Conservation (phyloP, 2,113 vertebrate species). For the Nestor notabilis region DNA sequence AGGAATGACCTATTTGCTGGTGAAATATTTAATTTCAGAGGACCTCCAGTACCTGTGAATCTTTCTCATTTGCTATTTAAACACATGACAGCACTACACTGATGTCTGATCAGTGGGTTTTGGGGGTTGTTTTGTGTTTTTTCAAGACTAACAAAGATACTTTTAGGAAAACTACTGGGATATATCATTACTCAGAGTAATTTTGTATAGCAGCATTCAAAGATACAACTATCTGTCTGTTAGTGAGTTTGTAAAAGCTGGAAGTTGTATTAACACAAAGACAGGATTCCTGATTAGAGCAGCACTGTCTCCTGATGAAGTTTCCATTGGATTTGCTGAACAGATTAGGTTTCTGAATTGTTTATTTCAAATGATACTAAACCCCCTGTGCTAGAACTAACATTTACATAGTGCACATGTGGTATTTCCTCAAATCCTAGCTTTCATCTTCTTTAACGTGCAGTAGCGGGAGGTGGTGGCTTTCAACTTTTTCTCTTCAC, state of each 20-base stretch:
- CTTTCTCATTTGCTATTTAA: background rate
- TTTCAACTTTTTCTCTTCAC: background rate
- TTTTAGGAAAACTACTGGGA: background rate
- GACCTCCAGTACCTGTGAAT: background rate
- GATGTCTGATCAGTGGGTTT: background rate
- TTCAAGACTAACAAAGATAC: background rate
- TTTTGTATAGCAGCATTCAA: background rate
- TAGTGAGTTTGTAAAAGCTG: background rate
- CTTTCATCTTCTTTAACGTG: background rate
- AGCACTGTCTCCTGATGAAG: background rate
- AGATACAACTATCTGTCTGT: background rate
- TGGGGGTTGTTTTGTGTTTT: background rate
- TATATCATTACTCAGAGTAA: background rate
- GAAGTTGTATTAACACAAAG: background rate
- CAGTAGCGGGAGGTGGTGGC: background rate
- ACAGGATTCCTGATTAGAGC: background rate
- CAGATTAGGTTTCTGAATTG: background rate
- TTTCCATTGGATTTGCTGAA: background rate
- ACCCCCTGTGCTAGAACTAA: background rate
- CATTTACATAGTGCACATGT: background rate
- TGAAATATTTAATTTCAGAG: background rate
- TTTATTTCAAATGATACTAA: background rate
- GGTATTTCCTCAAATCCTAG: background rate
- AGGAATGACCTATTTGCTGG: background rate
- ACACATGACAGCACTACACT: background rate